A percentile compares a stretch with the other conserved stretches of the same genome.
phyloP scores from a whole-genome alignment of 2,888 invertebrate species.

The Andrena bucephala region DNA sequence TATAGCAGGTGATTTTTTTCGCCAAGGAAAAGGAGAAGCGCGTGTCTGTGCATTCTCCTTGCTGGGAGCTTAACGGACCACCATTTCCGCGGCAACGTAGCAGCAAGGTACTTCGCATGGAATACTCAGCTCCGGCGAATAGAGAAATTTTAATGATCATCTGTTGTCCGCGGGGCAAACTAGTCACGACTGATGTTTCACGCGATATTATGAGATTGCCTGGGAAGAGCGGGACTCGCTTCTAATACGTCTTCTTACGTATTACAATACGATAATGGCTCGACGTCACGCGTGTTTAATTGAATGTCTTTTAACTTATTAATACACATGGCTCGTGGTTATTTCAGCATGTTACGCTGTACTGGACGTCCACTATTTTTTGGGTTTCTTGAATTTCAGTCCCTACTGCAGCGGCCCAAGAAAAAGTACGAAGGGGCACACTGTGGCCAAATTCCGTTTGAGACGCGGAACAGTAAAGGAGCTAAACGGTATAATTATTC shows the following conservation, averaged over 20 bases:
- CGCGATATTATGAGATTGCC: no score
- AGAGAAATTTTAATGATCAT: constrained; percentile 19
- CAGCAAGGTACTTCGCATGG: neutral
- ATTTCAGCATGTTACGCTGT: neutral
- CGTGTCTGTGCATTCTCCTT: constrained; percentile 11
- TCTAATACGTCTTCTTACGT: no score
- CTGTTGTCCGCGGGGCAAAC: neutral
- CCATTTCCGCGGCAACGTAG: neutral
- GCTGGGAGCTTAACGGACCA: constrained; percentile 1
- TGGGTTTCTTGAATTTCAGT: no score
- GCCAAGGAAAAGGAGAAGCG: neutral
- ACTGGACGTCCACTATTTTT: no score
- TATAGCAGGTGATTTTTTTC: constrained; percentile 25
- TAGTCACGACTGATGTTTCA: neutral
- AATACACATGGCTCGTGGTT: no score
- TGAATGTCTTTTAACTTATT: no score
- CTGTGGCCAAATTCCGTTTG: no score
- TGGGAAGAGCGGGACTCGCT: no score
- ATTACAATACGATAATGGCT: neutral
- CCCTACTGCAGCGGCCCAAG: no score
- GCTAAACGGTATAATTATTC: constrained; percentile 1
- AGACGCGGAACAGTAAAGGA: neutral
- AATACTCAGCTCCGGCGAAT: neutral
- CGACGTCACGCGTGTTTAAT: neutral
- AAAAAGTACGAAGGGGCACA: no score